Base-by-base conservation (phyloP, 2,888 invertebrate species). In the Zaprionus obscuricornis region DNA sequence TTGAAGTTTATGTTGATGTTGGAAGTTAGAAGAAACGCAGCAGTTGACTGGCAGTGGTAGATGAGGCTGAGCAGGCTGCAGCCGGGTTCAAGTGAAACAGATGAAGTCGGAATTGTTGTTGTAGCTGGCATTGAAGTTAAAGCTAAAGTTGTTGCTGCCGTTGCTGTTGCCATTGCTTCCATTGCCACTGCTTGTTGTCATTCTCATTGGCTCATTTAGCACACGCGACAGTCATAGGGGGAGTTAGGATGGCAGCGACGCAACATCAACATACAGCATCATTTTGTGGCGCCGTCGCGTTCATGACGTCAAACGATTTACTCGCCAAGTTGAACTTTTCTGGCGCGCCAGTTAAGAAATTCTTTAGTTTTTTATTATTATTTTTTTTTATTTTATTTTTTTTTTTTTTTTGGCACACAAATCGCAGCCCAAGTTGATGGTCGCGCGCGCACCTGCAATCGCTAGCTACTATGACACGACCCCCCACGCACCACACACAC, bases 261-360 rank as follows among this genome's bases (percentile, higher is more conserved):
- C 17, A 11, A 26, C n/a, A n/a, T n/a, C n/a, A n/a, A n/a, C n/a
- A n/a, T n/a, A 22, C 36, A 27, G 24, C 31, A 29, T 31, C 17
- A 29, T 55, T 55, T 40, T 33, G 54, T 26, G 64, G 70, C 65
- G 56, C 50, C 59, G 31, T 10, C 16, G 17, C 42, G 20, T 49
- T 27, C 42, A 24, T 72, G 72, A 73, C 70, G 74, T 54, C 76
- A 72, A n/a, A 63, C 72, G 71, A 66, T 74, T 73, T 70, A 66
- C 75, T 63, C 34, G 56, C 60, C 72, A 74, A 56, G 39, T 59
- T 62, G 45, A 59, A 59, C 55, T 59, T 58, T 56, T 71, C 55
- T 46, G 69, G 56, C 56, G 56, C 49, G 40, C 42, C 42, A 47
- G 47, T 39, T n/a, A n/a, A n/a, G n/a, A 24, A 66, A 66, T 46